These are phyloP conservation scores for Pheosia gnoma DNA, from an alignment of 2,888 invertebrate species.

Conservation along the genomic window DNA sequence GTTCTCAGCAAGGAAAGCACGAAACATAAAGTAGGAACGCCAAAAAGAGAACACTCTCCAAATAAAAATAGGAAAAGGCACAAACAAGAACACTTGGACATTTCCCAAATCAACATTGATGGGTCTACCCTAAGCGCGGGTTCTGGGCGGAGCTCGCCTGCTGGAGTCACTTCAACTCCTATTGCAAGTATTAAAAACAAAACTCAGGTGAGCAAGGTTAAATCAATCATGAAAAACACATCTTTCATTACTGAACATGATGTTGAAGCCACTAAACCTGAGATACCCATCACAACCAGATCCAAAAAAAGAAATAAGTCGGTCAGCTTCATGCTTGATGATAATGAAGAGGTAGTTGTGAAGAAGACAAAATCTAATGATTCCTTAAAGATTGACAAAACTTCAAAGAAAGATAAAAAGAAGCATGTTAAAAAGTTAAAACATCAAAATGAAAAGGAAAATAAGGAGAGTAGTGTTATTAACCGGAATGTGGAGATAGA, in stretches of 20 bases:
- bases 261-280: constrained; percentile 35
- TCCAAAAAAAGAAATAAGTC: constrained; percentile 74
- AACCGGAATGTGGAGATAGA: constrained; percentile 28
- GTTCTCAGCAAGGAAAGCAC: constrained; percentile 31
- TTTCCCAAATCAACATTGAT: constrained; percentile 52
- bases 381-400: constrained; percentile 27
- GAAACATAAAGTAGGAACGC: constrained; percentile 29
- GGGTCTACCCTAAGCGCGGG: constrained; percentile 38
- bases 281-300: constrained; percentile 35
- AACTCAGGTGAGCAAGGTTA: constrained; percentile 41
- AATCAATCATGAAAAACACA: constrained; percentile 63
- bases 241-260: constrained; percentile 33
- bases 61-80: constrained; percentile 51
- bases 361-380: constrained; percentile 69
- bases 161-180: constrained; percentile 56
- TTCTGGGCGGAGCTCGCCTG: constrained; percentile 28
- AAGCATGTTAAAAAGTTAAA: constrained; percentile 29
- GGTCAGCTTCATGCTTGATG: constrained; percentile 72
- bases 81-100: constrained; percentile 42
- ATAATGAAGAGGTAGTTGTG: constrained; percentile 55
- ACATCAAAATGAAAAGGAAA: constrained; percentile 46
- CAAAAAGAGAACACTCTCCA: constrained; percentile 42
- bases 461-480: constrained; percentile 20
- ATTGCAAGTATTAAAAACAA: constrained; percentile 29
- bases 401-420: constrained; percentile 29